Conservation (phyloP, 2,888 invertebrate species). For the Desoria tigrina region DNA sequence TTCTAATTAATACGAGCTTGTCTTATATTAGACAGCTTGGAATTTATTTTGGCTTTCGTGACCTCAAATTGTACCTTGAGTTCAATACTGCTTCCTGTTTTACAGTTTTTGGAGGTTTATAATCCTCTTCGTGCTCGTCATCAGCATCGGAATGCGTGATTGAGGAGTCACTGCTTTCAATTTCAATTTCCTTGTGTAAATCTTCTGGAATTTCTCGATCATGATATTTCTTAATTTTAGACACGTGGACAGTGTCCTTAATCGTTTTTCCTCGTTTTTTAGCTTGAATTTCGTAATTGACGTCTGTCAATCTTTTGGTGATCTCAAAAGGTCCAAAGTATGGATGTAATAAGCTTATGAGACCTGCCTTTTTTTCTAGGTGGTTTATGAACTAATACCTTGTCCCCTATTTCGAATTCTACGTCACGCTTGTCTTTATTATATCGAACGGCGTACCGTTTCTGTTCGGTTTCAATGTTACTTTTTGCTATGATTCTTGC, state of each 20-base stretch:
- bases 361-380: background rate
- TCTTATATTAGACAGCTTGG: too few species aligned
- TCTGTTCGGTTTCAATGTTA: background rate
- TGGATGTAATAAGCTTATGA: background rate
- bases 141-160: too few species aligned
- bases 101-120: too few species aligned
- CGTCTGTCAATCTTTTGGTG: background rate
- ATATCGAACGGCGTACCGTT: background rate
- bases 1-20: too few species aligned
- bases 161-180: too few species aligned
- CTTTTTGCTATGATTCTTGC: background rate
- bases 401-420: background rate
- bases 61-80: too few species aligned
- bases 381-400: background rate
- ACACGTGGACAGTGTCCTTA: constrained; percentile 1
- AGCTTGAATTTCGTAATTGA: background rate
- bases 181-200: too few species aligned
- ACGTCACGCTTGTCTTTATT: background rate
- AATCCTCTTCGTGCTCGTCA: too few species aligned
- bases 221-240: background rate
- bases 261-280: background rate
- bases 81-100: too few species aligned
- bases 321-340: constrained; percentile 2
- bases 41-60: too few species aligned
- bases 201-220: too few species aligned